These are phyloP conservation scores for Tetrapedia diversipes DNA, from an alignment of 2,888 invertebrate genomes.

Conservation along the genomic window DNA sequence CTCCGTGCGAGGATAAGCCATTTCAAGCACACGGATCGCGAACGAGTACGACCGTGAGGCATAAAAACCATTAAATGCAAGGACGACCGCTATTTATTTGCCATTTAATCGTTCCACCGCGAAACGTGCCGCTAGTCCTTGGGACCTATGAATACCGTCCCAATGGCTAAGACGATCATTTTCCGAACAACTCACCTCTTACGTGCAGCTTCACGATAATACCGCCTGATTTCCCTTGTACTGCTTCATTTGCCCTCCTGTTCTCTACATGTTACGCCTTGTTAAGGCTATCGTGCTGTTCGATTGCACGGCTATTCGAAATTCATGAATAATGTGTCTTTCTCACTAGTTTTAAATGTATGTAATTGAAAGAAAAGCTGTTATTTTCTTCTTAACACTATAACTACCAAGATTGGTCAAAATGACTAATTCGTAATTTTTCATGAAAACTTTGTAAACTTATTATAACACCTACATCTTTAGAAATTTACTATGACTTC, in stretches of 20 bases:
- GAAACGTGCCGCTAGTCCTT: conserved; percentile 43
- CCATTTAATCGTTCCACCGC: conserved; percentile 57
- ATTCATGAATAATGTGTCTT: no score
- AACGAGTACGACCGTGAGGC: conserved; percentile 62
- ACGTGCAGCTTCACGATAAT: neutral
- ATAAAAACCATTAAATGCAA: conserved; percentile 66
- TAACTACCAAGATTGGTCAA: no score
- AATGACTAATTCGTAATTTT: no score
- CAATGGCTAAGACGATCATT: conserved; percentile 17
- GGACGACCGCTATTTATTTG: conserved; percentile 64
- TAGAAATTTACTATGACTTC: no score
- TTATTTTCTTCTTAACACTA: no score
- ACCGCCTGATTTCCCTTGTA: neutral
- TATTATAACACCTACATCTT: no score
- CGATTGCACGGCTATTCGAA: neutral
- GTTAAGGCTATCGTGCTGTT: neutral
- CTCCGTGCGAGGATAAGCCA: conserved; percentile 50
- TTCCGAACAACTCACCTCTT: neutral
- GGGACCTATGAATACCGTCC: conserved; percentile 30
- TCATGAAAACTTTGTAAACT: no score
- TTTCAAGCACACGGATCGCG: conserved; percentile 62
- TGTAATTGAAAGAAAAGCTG: no score
- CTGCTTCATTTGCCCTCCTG: neutral
- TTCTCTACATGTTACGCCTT: neutral
- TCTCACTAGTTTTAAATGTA: no score